Evolutionary conservation across 2,888 invertebrate species (phyloP), one percentile per base, ranked within the genome.

Genomic region (Phyto melanocephala): DNA sequence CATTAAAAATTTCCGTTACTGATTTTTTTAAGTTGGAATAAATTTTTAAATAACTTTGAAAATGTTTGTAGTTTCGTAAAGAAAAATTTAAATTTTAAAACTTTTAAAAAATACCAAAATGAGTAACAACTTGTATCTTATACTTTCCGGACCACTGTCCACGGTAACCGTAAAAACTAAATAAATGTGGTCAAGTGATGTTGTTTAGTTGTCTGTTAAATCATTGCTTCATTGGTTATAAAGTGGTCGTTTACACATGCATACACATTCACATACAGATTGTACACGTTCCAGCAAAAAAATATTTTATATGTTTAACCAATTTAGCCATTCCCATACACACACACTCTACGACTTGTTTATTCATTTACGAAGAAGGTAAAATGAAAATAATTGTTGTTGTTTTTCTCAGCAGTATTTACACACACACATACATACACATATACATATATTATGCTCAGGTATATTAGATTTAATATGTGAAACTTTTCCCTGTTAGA

Each of bases 151-250:
- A 28, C 6, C 28, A 28, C 28, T 28, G 40, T 52, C 22, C 47
- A 13, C 24, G 15, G 50, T 68, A 60, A 28, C 28, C 28, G 6
- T 5, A 28, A 28, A 28, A 28, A 28, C 3, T 5, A 68, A 54
- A 42, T 62, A 17, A 20, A 52, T 62, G 40, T 68, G 68, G 68
- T 52, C 68, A 68, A 76, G 60, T 42, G 63, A 40, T 76, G 10
- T 35, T 52, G 60, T 50, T 62, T 17, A 62, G 72, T 62, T 52
- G 35, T 47, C 56, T 42, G 33, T 60, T 60, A 60, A 60, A 47
- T 77, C 35, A 42, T 77, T 35, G 54, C 45, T 42, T 58, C 58
- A 58, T 76, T 76, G 75, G 47, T 58, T 50, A 40, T 67, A 76
- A 58, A 68, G 50, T 58, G 45, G 47, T 65, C 6, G 20, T 47